phyloP scores from a whole-genome alignment of 2,888 invertebrate species.

The Acronicta aceris region DNA sequence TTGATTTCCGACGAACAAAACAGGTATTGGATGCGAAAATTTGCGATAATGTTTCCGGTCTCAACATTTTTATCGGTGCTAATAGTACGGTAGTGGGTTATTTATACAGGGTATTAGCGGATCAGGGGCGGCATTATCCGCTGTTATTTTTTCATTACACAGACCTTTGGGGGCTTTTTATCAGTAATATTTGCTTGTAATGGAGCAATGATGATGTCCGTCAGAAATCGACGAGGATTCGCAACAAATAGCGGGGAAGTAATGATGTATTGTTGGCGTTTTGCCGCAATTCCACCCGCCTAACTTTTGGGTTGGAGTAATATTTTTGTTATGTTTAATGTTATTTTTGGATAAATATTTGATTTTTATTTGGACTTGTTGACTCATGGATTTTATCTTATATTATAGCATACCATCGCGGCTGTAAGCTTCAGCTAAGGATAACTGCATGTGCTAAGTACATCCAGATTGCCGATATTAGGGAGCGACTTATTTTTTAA shows the following conservation, averaged over 20 bases:
- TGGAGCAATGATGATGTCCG: conserved; percentile 51
- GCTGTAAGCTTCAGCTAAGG: no score
- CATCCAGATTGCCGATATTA: no score
- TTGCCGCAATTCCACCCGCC: conserved; percentile 10
- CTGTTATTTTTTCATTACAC: conserved; percentile 61
- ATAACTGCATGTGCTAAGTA: no score
- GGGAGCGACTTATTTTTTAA: no score
- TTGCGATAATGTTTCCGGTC: conserved; percentile 63
- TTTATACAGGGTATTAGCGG: conserved; percentile 57
- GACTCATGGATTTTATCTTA: not conserved
- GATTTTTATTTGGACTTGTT: conserved; percentile 19
- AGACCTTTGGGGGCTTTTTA: conserved; percentile 49
- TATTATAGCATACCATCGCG: no score
- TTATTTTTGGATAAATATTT: conserved; percentile 23
- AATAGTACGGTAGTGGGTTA: conserved; percentile 62
- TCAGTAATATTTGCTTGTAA: conserved; percentile 56
- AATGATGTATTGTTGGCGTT: conserved; percentile 51
- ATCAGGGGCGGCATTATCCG: conserved; percentile 55
- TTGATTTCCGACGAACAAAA: conserved; percentile 60
- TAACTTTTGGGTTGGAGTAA: conserved; percentile 31
- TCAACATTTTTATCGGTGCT: conserved; percentile 65
- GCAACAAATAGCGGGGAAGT: conserved; percentile 37
- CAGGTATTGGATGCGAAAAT: conserved; percentile 63
- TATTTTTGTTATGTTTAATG: conserved; percentile 23
- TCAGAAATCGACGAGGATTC: conserved; percentile 49